Base-by-base conservation (phyloP, 2,113 vertebrate genomes). In the Zosterops hypoxanthus region DNA sequence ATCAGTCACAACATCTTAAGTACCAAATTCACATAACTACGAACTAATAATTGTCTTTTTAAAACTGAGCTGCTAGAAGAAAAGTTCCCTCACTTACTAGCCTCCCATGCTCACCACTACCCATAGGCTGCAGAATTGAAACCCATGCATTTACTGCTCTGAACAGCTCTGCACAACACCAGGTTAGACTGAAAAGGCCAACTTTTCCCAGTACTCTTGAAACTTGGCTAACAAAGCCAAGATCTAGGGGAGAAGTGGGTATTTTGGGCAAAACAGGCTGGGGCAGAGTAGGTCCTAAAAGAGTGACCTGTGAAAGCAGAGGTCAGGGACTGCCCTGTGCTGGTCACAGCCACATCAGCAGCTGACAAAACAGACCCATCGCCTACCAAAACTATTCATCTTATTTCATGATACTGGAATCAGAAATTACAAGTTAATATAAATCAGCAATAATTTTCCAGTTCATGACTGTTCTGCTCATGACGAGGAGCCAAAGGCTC, bases 311-410 rank as follows among this genome's bases (percentile, higher is more conserved):
- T n/a, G 28, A 29, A 88, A 78, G 11, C 39, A 26, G 26, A 47
- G 9, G 12, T 29, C 36, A 76, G 34, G 65, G 19, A 56, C 50
- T 56, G 29, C 15, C n/a, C 46, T 22, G 20, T 52, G 34, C 33
- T 44, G 11, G 21, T 53, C 53, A 64, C 21, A 72, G 41, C 14
- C 46, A 56, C 3, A 2, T 46, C 56, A 50, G 34, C 60, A 69
- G 39, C 6, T 3, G 6, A 52, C 5, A 29, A 78, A 92, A 47
- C 0, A 6, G 21, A 71, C 9, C 20, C 0, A 0, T 12, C 46
- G 65, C 18, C 18, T 63, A 44, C 28, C 20, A 21, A 21, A 56
- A 59, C 16, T 44, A 9, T 25, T 85, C 14, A 26, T 46, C 28
- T 44, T 34, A 25, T 33, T 59, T 82, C 29, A 13, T 78, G 25